Percentiles rank a stretch among this genome's conserved stretches.
These are phyloP conservation scores for Drymodes brunneopygia DNA, from an alignment of 2,113 vertebrate genomes.

Conservation along the genomic window DNA sequence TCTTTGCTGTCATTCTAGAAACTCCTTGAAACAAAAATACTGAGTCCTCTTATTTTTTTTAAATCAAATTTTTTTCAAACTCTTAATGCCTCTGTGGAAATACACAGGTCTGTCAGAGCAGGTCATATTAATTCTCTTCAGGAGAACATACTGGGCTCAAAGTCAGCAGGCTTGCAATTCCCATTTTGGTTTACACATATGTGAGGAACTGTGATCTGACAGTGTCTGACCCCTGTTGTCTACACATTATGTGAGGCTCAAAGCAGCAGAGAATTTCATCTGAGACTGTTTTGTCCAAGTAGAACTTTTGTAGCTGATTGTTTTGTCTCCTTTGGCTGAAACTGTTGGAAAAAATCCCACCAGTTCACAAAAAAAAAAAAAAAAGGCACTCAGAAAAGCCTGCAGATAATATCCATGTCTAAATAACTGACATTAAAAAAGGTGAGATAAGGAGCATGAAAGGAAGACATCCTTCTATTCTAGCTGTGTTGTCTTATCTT, in stretches of 20 bases:
- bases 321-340: background rate
- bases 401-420: background rate
- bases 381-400: background rate
- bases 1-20: background rate
- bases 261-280: background rate
- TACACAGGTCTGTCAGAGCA: background rate
- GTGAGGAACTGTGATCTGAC: background rate
- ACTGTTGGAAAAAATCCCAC: background rate
- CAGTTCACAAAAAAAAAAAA: background rate
- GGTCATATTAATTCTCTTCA: background rate
- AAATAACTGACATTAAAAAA: background rate
- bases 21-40: background rate
- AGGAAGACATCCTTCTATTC: background rate
- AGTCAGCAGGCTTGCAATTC: background rate
- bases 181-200: background rate
- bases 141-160: background rate
- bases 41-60: background rate
- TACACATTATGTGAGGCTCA: background rate
- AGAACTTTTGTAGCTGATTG: background rate
- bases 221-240: background rate
- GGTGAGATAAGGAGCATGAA: background rate
- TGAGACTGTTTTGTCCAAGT: background rate
- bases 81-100: background rate
- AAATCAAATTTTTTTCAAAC: accelerated
- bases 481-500: background rate